Conservation (phyloP, 2,113 vertebrate species). For the Cyprinodon variegatus region DNA sequence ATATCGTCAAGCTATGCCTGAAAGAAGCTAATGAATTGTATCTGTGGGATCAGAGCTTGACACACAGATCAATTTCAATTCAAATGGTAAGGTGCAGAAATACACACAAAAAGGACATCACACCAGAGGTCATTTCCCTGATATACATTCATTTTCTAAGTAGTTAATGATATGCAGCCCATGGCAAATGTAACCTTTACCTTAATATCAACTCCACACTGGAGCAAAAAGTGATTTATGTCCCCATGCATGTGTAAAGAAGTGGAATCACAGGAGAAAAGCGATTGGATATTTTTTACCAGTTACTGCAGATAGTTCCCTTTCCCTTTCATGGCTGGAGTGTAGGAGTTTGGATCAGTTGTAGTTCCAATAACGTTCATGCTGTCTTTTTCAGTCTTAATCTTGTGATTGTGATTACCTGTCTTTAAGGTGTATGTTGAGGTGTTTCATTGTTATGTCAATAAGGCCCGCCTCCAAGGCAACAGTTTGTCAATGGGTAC, state of each 20-base stretch:
- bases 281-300: not conserved
- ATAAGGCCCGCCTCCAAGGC: not conserved
- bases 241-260: not conserved
- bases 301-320: not conserved
- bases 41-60: conserved; percentile 23
- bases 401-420: not conserved
- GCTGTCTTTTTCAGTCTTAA: not conserved
- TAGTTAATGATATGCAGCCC: not conserved
- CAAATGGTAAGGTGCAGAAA: conserved; percentile 5
- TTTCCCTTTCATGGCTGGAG: not conserved
- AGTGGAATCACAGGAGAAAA: not conserved
- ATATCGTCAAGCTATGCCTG: conserved; percentile 58
- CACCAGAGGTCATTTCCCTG: conserved; percentile 1
- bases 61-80: conserved; percentile 20
- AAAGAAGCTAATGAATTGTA: conserved; percentile 35
- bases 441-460: not conserved
- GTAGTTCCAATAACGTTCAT: not conserved
- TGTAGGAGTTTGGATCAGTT: not conserved
- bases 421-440: too few relatives aligned
- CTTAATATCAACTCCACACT: not conserved
- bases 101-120: not conserved
- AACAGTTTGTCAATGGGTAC: not conserved
- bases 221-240: not conserved
- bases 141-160: not conserved
- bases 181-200: not conserved